Conservation (phyloP, 2,888 invertebrate genomes). For the Molorchus minor region DNA sequence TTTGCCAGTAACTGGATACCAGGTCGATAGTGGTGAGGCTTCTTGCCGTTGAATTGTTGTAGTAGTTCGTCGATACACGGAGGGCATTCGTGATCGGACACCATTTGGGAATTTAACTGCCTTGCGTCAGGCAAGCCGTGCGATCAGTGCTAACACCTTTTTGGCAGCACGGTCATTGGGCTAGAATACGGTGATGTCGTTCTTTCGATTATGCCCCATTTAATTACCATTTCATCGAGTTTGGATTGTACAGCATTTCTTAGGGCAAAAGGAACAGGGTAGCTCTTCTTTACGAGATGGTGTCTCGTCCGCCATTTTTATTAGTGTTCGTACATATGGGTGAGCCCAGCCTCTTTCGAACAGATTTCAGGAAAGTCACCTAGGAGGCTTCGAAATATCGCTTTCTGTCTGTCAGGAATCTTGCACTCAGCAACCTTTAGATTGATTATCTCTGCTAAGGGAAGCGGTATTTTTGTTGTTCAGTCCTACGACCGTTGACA, state of each 20-base stretch:
- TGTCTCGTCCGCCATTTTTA: conserved; percentile 9
- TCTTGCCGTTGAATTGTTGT: too few species aligned
- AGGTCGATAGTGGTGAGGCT: too few species aligned
- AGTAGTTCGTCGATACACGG: too few species aligned
- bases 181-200: conserved; percentile 19
- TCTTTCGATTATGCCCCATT: conserved; percentile 16
- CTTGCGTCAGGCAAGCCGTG: conserved; percentile 26
- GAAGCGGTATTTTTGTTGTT: background rate
- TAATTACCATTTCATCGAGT: conserved; percentile 22
- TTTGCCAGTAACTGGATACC: background rate
- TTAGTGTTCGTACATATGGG: conserved; percentile 18
- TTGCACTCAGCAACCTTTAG: background rate
- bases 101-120: conserved; percentile 17
- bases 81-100: too few species aligned
- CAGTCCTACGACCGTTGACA: background rate
- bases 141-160: conserved; percentile 23
- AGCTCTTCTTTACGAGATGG: conserved; percentile 16
- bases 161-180: conserved; percentile 21
- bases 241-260: conserved; percentile 12
- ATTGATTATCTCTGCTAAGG: background rate
- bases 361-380: too few species aligned
- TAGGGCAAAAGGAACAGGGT: conserved; percentile 23
- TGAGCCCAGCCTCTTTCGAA: conserved; percentile 20
- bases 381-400: background rate
- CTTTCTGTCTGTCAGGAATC: background rate